Evolutionary conservation across 2,888 invertebrate species (phyloP).

Genomic region (Chelonus formosanus): DNA sequence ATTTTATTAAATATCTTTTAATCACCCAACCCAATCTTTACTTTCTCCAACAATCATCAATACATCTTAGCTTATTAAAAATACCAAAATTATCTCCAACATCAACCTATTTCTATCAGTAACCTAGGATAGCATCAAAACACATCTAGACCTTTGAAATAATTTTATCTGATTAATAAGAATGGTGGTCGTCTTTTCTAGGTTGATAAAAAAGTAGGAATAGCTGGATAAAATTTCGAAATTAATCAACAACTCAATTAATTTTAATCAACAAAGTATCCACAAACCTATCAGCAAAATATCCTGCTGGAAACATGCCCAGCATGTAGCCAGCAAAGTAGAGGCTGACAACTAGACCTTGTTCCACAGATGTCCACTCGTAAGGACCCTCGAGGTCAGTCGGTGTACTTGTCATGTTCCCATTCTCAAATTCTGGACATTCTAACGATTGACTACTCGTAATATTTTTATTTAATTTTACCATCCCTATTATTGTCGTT

Average conservation of each 20-base stretch:
- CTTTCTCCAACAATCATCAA: too few relatives aligned
- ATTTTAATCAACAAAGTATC: too few relatives aligned
- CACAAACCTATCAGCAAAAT: slow-evolving; percentile 59
- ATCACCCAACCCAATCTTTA: background rate
- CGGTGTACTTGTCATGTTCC: background rate
- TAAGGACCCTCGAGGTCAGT: slow-evolving; percentile 55
- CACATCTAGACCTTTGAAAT: too few relatives aligned
- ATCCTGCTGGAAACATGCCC: slow-evolving; percentile 61
- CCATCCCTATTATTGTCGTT: slow-evolving; percentile 59
- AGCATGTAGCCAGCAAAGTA: slow-evolving; percentile 61
- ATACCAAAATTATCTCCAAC: too few relatives aligned
- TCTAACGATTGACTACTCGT: slow-evolving; percentile 34
- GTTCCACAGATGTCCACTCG: slow-evolving; percentile 55
- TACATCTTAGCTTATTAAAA: too few relatives aligned
- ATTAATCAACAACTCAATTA: too few relatives aligned
- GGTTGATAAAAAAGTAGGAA: too few relatives aligned
- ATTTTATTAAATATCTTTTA: background rate
- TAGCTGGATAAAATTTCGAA: too few relatives aligned
- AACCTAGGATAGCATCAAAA: too few relatives aligned
- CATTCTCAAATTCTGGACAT: slow-evolving; percentile 47
- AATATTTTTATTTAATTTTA: slow-evolving; percentile 43
- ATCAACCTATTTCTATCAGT: too few relatives aligned
- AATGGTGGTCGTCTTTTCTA: too few relatives aligned
- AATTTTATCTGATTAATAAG: too few relatives aligned
- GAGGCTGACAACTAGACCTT: slow-evolving; percentile 56